A percentile compares a stretch with the other conserved stretches of the same genome.
phyloP scores from a whole-genome alignment of 2,797 vertebrate genomes.

The Lutjanus campechanus region DNA sequence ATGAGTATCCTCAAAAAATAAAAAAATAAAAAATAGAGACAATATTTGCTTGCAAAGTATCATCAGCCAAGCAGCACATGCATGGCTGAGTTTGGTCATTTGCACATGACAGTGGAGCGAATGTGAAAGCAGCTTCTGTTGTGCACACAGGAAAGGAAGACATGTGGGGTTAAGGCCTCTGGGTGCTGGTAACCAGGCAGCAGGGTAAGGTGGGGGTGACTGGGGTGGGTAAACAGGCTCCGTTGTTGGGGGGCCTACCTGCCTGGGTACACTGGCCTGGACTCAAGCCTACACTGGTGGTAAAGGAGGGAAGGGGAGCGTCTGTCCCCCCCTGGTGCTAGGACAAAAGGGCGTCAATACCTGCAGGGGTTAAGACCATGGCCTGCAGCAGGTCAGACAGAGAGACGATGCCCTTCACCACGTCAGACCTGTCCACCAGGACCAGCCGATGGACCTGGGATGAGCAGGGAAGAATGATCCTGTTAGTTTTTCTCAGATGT shows the following conservation, averaged over 20 bases:
- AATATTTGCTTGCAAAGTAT: not conserved
- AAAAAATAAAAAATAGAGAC: not conserved
- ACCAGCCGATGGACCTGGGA: slow-evolving; percentile 96
- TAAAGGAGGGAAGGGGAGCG: slow-evolving; percentile 19
- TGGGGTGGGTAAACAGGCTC: slow-evolving; percentile 1
- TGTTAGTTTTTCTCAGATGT: not conserved
- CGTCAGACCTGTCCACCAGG: slow-evolving; percentile 90
- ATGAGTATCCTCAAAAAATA: fast-evolving
- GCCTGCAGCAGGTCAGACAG: slow-evolving; percentile 98
- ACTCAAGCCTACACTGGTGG: slow-evolving; percentile 28
- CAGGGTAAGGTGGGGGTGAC: not conserved
- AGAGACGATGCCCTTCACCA: slow-evolving; percentile 93
- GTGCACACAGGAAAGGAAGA: not conserved
- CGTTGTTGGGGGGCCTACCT: slow-evolving; percentile 47
- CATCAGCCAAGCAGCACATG: not conserved
- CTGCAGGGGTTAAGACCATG: slow-evolving; percentile 93
- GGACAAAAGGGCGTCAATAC: slow-evolving; percentile 92
- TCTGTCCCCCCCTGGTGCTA: slow-evolving; percentile 69
- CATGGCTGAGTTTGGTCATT: not conserved
- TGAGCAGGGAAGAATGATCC: not conserved
- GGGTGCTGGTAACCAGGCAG: not conserved
- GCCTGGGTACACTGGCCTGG: slow-evolving; percentile 24
- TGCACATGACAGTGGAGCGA: not conserved
- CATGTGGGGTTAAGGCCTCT: not conserved
- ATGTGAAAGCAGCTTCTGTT: not conserved